phyloP scores from a whole-genome alignment of 2,113 vertebrate species.

The Ceuthmochares aereus region DNA sequence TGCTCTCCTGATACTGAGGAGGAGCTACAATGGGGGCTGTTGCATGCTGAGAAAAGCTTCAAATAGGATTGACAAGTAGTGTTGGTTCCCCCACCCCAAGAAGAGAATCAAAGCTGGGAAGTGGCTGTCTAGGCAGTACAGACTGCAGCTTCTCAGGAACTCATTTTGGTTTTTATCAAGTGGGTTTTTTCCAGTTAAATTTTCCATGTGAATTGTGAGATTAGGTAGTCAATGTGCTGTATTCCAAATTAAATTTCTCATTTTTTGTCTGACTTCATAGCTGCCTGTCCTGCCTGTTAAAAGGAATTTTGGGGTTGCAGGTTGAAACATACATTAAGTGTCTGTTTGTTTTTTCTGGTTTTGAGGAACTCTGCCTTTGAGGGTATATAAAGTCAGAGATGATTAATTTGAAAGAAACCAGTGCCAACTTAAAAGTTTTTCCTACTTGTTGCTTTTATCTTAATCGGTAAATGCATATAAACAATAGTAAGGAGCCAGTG shows the following conservation, averaged over 20 bases:
- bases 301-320: neutral
- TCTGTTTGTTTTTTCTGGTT: neutral
- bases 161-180: fast-evolving
- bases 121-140: neutral
- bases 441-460: neutral
- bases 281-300: neutral
- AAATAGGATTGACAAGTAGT: neutral
- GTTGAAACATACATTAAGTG: neutral
- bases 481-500: neutral
- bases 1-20: neutral
- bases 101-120: neutral
- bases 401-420: neutral
- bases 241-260: neutral
- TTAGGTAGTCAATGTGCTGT: neutral
- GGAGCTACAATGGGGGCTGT: neutral
- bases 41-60: neutral
- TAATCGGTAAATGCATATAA: neutral
- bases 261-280: neutral
- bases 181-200: neutral
- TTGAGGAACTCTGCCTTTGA: neutral
- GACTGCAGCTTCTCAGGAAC: neutral
- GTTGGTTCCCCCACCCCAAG: fast-evolving
- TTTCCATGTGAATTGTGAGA: neutral
- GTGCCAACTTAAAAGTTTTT: neutral
- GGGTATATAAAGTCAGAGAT: neutral